phyloP scores from a whole-genome alignment of 2,888 invertebrate species.

The Ditylenchus weischeri region DNA sequence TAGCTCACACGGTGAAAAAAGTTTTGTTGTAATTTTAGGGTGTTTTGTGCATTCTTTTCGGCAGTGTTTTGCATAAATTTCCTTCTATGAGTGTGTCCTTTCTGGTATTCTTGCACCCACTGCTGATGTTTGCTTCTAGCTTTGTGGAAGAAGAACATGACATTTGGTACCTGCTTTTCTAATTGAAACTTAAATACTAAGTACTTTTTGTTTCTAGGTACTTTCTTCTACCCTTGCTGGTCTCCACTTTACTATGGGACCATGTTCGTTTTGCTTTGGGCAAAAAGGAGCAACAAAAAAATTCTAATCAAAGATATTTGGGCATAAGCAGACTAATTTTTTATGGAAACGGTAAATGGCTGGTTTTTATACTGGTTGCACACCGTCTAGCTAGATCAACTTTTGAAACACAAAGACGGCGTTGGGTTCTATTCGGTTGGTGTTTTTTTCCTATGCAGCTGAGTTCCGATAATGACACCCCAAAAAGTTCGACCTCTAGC shows the following conservation, averaged over 20 bases:
- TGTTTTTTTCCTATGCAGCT: background rate
- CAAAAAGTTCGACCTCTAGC: constrained; percentile 17
- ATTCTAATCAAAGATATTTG: too few species aligned
- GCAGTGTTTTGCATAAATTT: background rate
- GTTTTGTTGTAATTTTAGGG: background rate
- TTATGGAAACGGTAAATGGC: constrained; percentile 1
- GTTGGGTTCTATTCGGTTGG: constrained; percentile 42
- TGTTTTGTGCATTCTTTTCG: background rate
- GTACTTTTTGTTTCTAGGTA: constrained; percentile 15
- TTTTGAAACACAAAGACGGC: constrained; percentile 33
- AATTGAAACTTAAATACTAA: background rate
- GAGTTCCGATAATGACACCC: too few species aligned
- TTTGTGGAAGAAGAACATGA: constrained; percentile 54
- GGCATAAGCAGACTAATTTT: background rate
- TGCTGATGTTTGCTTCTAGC: constrained; percentile 43
- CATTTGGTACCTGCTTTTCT: constrained; percentile 40
- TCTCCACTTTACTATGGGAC: constrained; percentile 4
- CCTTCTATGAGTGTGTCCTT: background rate
- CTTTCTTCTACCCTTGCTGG: constrained; percentile 10
- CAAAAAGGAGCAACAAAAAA: background rate
- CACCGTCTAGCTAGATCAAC: constrained; percentile 38
- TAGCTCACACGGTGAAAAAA: too few species aligned
- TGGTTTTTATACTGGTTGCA: constrained; percentile 21
- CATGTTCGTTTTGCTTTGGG: background rate
- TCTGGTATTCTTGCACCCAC: constrained; percentile 26